Evolutionary conservation across 2,113 vertebrate genomes (phyloP), one percentile per base, ranked within the genome.

Genomic region (Salvelinus sp.): DNA sequence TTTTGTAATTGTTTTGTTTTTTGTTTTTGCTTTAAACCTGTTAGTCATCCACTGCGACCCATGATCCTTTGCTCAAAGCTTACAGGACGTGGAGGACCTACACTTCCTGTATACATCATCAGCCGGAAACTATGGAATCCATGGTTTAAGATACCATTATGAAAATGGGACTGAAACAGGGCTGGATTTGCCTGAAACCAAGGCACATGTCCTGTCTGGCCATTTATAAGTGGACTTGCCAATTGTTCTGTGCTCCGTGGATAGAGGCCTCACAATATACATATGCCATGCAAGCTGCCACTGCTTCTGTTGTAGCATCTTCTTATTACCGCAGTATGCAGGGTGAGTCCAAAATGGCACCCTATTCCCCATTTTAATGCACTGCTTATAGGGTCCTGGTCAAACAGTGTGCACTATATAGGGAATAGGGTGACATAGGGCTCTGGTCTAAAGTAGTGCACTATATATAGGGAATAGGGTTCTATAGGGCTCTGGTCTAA

Each of bases 11-110:
- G 78, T 73, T 89, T 82, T 80, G 88, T 87, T 87, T 79, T 76
- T 85, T 79, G 0, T 44, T 87, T 82, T 87, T 85, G 82, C 88
- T 91, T 86, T 84, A 91, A 90, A 85, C 78, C 89, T 77, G 80
- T 79, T 71, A 66, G 58, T 54, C 50, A 64, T 72, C 38, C 9
- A 44, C 38, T 10, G 38, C 38, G 38, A 44, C 38, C 38, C 38
- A 44, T 44, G 72, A 65, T 74, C 74, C 58, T 66, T 81, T 78
- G 70, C 18, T 84, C 84, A 70, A 83, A 81, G 83, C 88, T 90
- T 90, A 77, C 75, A 81, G 80, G 77, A 75, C 65, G 74, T 80
- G 77, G 81, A 78, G 63, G 78, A 70, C 74, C 70, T 68, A 23
- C 22, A 54, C 50, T 16, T 54, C 50, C 50, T 18, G 50, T 16